phyloP scores from a whole-genome alignment of 2,888 invertebrate genomes.

The Drosophila sordidula region DNA sequence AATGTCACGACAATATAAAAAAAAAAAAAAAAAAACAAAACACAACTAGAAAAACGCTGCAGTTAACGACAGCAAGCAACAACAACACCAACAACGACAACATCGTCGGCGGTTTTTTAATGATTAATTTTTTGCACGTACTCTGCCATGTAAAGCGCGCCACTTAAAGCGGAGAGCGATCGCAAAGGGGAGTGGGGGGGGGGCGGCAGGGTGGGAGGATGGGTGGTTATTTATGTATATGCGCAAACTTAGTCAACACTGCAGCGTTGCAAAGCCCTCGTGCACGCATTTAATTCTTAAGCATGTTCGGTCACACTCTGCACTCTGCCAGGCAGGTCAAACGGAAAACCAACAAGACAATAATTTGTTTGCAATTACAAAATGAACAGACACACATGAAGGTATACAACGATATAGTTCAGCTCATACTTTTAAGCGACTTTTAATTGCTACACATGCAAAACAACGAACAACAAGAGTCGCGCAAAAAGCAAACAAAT shows the following conservation, averaged over 20 bases:
- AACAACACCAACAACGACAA: conserved; percentile 34
- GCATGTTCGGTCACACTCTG: conserved; percentile 50
- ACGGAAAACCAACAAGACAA: not conserved
- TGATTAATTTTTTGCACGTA: conserved; percentile 79
- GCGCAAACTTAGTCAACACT: conserved; percentile 4
- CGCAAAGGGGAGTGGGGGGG: not conserved
- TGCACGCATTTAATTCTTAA: conserved; percentile 4
- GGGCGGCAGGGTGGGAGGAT: not conserved
- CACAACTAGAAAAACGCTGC: conserved; percentile 35
- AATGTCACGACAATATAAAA: conserved; percentile 64
- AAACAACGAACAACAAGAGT: not conserved
- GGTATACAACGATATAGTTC: not conserved
- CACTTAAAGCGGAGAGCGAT: conserved; percentile 28
- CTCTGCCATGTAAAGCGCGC: conserved; percentile 54
- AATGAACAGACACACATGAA: conserved; percentile 5
- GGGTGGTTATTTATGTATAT: not conserved
- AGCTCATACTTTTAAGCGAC: conserved; percentile 13
- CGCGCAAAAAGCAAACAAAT: conserved; percentile 10
- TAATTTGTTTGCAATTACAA: not conserved
- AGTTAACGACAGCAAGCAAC: conserved; percentile 25
- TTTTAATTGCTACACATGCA: conserved; percentile 36
- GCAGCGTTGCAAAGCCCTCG: conserved; percentile 1
- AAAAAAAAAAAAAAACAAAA: conserved; percentile 12
- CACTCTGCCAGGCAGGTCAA: conserved; percentile 11
- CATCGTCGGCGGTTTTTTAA: conserved; percentile 52